Conservation (phyloP, 2,888 invertebrate species). For the Andrena bicolor region DNA sequence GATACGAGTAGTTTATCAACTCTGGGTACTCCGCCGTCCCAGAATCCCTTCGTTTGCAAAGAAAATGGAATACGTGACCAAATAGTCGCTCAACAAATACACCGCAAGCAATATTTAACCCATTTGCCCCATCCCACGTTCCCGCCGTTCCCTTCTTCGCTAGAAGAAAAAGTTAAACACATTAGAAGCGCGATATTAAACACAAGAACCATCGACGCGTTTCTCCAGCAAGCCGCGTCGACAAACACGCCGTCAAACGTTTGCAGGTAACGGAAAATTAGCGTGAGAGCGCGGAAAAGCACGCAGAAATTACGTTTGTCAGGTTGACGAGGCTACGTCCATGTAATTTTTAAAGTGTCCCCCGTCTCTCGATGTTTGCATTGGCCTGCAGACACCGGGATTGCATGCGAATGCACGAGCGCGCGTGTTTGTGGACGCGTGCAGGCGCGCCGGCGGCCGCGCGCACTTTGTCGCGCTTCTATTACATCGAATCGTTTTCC, state of each 20-base stretch:
- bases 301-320: conserved; percentile 26
- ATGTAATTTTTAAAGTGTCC: conserved; percentile 33
- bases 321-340: not conserved
- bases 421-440: not conserved
- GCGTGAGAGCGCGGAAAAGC: conserved; percentile 26
- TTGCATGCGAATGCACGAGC: conserved; percentile 12
- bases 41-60: too few species aligned
- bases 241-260: conserved; percentile 36
- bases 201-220: not conserved
- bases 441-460: not conserved
- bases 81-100: too few species aligned
- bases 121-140: not conserved
- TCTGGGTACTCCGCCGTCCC: too few species aligned
- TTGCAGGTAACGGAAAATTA: conserved; percentile 36
- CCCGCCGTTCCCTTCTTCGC: not conserved
- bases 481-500: conserved; percentile 36
- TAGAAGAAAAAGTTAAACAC: not conserved
- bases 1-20: too few species aligned
- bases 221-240: not conserved
- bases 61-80: too few species aligned
- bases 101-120: not conserved
- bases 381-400: not conserved
- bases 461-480: conserved; percentile 36
- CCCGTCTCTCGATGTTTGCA: conserved; percentile 19
- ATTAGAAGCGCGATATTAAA: conserved; percentile 7